A percentile compares a stretch with the other conserved stretches of the same genome.
phyloP scores from a whole-genome alignment of 2,113 vertebrate species.

The Phaetusa simplex region DNA sequence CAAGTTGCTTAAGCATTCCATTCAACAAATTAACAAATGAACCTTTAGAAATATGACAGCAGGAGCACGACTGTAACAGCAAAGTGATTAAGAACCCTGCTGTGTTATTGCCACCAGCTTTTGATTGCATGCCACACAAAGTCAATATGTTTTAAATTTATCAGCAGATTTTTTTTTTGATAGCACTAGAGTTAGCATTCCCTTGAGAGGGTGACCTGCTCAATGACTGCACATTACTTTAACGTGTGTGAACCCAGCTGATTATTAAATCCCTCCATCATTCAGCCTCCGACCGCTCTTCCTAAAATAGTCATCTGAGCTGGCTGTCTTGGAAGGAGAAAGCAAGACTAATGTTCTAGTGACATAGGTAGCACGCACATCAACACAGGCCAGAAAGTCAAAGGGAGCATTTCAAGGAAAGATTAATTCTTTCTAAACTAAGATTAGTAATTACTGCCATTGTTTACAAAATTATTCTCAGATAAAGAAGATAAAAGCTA shows the following conservation, averaged over 20 bases:
- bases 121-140: slow-evolving; percentile 39
- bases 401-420: not conserved
- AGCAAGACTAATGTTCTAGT: not conserved
- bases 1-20: slow-evolving; percentile 23
- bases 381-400: not conserved
- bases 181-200: not conserved
- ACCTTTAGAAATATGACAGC: slow-evolving; percentile 36
- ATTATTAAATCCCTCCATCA: slow-evolving; percentile 46
- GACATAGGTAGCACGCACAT: not conserved
- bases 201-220: not conserved
- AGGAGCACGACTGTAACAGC: slow-evolving; percentile 12
- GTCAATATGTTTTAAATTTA: slow-evolving; percentile 35
- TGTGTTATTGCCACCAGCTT: slow-evolving; percentile 43
- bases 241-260: not conserved
- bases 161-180: not conserved
- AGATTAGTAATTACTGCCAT: not conserved
- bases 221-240: not conserved
- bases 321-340: not conserved
- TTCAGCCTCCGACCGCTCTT: not conserved
- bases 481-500: not conserved
- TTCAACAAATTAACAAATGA: slow-evolving; percentile 50
- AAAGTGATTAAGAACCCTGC: slow-evolving; percentile 51
- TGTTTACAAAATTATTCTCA: not conserved
- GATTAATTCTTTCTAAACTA: not conserved
- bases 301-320: not conserved